Evolutionary conservation across 1,140 invertebrate species (phyloP).

Genomic region (Zaprionus vittiger): DNA sequence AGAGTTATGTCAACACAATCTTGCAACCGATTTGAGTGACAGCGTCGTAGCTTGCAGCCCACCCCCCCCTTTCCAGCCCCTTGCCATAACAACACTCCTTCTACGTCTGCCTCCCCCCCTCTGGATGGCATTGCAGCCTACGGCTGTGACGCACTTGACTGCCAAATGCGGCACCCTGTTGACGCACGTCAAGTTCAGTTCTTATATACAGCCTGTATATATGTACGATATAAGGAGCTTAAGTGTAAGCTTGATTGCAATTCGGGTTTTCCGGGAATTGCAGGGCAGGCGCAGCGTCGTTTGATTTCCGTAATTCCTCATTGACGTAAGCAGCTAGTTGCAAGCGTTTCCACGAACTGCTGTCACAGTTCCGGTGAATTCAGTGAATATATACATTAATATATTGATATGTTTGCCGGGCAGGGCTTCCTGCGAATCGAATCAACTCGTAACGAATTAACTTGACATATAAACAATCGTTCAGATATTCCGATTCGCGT

Average conservation of each 20-base stretch:
- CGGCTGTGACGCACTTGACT: slow-evolving; percentile 4
- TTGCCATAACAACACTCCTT: background rate
- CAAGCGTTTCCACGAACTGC: background rate
- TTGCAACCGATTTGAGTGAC: slow-evolving; percentile 6
- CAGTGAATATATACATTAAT: background rate
- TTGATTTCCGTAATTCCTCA: slow-evolving; percentile 1
- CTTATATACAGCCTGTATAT: background rate
- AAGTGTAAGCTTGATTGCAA: slow-evolving; percentile 4
- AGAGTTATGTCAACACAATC: slow-evolving; percentile 7
- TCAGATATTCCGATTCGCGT: too few relatives aligned
- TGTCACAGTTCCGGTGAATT: background rate
- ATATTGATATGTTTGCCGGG: too few relatives aligned
- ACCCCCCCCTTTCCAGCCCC: too few relatives aligned
- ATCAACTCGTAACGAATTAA: too few relatives aligned
- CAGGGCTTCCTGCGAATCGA: too few relatives aligned
- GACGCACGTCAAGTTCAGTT: background rate
- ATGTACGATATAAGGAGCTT: background rate
- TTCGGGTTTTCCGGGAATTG: slow-evolving; percentile 4
- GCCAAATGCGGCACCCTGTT: slow-evolving; percentile 5
- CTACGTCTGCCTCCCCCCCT: too few relatives aligned
- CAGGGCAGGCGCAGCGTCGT: background rate
- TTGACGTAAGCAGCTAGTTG: slow-evolving; percentile 1
- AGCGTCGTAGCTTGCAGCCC: background rate
- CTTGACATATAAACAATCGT: too few relatives aligned
- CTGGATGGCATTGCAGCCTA: background rate